Conservation (phyloP, 2,113 vertebrate species). For the Cisticola juncidis region DNA sequence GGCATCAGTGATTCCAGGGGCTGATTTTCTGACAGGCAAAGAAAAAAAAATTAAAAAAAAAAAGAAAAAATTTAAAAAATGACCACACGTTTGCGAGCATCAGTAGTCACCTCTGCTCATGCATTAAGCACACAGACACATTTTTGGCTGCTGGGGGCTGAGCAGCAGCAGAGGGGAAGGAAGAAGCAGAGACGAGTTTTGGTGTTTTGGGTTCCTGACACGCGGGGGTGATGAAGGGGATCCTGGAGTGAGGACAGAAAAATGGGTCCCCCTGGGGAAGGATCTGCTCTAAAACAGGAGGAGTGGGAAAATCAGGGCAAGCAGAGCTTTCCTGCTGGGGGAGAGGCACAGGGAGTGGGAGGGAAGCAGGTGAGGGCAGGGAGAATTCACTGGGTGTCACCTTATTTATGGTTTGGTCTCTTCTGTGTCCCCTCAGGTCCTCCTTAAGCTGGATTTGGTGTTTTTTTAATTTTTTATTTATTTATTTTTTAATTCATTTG, state of each 20-base stretch:
- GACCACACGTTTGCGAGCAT: conserved; percentile 53
- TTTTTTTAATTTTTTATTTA: too few relatives aligned
- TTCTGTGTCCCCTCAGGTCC: neutral
- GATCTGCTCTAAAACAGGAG: conserved; percentile 64
- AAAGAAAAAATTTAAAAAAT: neutral
- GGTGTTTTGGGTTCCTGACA: conserved; percentile 39
- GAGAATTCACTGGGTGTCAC: conserved; percentile 1
- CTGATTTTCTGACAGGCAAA: conserved; percentile 49
- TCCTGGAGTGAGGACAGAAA: conserved; percentile 72
- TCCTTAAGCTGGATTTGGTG: conserved; percentile 6
- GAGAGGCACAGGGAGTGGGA: conserved; percentile 38
- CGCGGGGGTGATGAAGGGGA: conserved; percentile 41
- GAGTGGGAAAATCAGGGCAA: conserved; percentile 71
- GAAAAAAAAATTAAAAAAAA: neutral
- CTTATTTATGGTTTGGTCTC: neutral
- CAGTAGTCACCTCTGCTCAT: conserved; percentile 32
- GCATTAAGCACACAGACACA: neutral
- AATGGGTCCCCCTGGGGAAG: conserved; percentile 64
- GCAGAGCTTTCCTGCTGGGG: conserved; percentile 31
- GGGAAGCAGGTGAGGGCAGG: conserved; percentile 18
- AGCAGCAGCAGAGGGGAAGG: neutral
- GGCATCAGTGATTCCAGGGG: conserved; percentile 40
- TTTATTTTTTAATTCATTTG: too few relatives aligned
- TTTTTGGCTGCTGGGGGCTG: neutral
- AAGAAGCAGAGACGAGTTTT: conserved; percentile 24